A percentile compares a stretch with the other conserved stretches of the same genome.
These are phyloP conservation scores for Chelonus formosanus DNA, from an alignment of 2,888 invertebrate species.

Conservation along the genomic window DNA sequence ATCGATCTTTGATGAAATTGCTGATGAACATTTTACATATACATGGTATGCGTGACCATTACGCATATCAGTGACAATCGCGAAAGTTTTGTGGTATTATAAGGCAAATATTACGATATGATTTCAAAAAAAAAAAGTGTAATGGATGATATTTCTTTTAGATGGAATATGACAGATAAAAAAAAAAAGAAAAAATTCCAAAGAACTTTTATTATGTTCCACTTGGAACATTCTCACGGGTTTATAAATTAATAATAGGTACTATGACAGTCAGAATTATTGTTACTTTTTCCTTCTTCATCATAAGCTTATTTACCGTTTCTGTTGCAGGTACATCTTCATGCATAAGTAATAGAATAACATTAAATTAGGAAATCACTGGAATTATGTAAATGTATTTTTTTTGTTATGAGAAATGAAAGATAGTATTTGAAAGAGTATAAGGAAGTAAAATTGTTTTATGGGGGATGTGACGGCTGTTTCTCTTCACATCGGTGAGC, in stretches of 20 bases:
- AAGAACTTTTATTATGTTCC: not conserved
- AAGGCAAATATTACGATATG: too few species aligned
- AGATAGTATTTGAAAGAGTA: too few species aligned
- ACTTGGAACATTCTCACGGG: slow-evolving; percentile 16
- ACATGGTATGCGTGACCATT: too few species aligned
- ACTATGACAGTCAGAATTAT: slow-evolving; percentile 1
- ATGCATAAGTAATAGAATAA: slow-evolving; percentile 1
- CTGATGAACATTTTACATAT: too few species aligned
- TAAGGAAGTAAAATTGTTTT: too few species aligned
- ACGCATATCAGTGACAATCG: too few species aligned
- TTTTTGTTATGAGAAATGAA: not conserved
- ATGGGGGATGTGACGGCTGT: slow-evolving; percentile 21
- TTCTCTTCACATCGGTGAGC: slow-evolving; percentile 34
- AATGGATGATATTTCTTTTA: too few species aligned
- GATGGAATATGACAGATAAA: not conserved
- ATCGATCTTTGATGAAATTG: too few species aligned
- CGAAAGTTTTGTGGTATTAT: too few species aligned
- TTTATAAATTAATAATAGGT: not conserved
- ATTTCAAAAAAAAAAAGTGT: too few species aligned
- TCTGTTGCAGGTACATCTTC: too few species aligned
- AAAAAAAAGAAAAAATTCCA: not conserved
- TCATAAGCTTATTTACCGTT: not conserved
- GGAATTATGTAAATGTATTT: not conserved
- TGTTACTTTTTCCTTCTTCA: not conserved
- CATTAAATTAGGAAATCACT: slow-evolving; percentile 3